Evolutionary conservation across 2,888 invertebrate species (phyloP), one percentile per base, ranked within the genome.

Genomic region (Drosophila gaucha): DNA sequence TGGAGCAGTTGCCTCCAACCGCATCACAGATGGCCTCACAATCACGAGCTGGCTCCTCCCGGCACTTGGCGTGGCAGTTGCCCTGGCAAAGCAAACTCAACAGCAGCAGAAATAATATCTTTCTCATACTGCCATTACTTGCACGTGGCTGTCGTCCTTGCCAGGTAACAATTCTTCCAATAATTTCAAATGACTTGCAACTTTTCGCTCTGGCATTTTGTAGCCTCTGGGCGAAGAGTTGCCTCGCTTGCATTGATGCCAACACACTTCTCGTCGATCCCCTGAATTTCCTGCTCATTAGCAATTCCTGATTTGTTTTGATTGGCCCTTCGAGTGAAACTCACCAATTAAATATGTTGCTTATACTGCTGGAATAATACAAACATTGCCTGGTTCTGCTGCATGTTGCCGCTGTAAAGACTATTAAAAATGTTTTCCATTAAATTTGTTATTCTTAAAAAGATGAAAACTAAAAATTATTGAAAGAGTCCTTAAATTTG

Each of bases 1-100:
- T 92, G 41, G 93, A 93, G 86, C 96, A 96, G 66, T 90, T 83
- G 3, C 24, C 24, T 1, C 55, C 74, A 47, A 38, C 65, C 2
- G 60, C 36, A 47, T 72, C 74, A 47, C 90, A 91, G 28, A 90
- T 89, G 3, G 90, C 80, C 46, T 90, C 91, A 24, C 91, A 90
- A 0, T 80, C 63, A 1, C 91, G 89, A 12, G 80, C 83, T 8
- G 89, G 80, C 57, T 90, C 89, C 28, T 79, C 77, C 1, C 90
- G 89, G 31, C 90, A 90, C n/a, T 50, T 72, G 22, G 67, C 88
- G 31, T 39, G 44, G 33, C 66, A 66, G 6, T 49, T 47, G 10
- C 16, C 41, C 30, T 63, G 58, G 14, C 78, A 62, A 5, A 67
- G 18, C 10, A 88, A 33, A 31, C 56, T 56, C 5, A 78, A n/a